Percentiles rank a stretch among this genome's conserved stretches.
These are phyloP conservation scores for Rhyacichthys aspro DNA, from an alignment of 2,797 vertebrate genomes.

Conservation along the genomic window DNA sequence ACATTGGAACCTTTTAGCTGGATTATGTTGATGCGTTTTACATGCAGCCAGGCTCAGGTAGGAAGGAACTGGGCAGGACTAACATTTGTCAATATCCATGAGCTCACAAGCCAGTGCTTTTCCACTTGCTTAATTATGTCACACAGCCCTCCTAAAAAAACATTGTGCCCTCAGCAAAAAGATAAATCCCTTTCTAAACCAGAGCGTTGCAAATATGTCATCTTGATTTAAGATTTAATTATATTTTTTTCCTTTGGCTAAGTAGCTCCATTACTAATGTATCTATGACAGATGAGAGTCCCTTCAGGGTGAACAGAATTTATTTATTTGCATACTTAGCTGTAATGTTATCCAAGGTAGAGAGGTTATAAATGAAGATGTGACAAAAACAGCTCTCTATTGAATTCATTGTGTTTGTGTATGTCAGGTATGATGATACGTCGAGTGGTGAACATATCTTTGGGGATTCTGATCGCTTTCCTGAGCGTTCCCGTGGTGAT, in stretches of 20 bases:
- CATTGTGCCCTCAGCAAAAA: background rate
- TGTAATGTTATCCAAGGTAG: too few species aligned
- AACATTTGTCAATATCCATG: slow-evolving; percentile 28
- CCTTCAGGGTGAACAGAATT: background rate
- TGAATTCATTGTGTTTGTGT: slow-evolving; percentile 4
- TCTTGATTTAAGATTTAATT: slow-evolving; percentile 21
- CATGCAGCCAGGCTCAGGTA: slow-evolving; percentile 32
- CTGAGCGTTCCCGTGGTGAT: slow-evolving; percentile 91
- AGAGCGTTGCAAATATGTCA: slow-evolving; percentile 6
- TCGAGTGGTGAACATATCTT: slow-evolving; percentile 77
- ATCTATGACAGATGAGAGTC: background rate
- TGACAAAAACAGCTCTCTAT: too few species aligned
- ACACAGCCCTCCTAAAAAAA: background rate
- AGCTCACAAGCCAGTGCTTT: slow-evolving; percentile 24
- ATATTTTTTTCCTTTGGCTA: background rate
- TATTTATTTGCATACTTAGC: background rate
- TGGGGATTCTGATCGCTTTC: slow-evolving; percentile 86
- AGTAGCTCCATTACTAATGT: background rate
- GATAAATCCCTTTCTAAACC: background rate
- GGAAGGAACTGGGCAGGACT: slow-evolving; percentile 20
- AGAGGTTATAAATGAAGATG: too few species aligned
- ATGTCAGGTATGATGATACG: slow-evolving; percentile 82
- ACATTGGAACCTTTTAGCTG: slow-evolving; percentile 17
- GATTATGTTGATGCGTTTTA: slow-evolving; percentile 50
- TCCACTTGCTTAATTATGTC: slow-evolving; percentile 3